Conservation (phyloP, 2,113 vertebrate species). For the Lepisosteus osseus region DNA sequence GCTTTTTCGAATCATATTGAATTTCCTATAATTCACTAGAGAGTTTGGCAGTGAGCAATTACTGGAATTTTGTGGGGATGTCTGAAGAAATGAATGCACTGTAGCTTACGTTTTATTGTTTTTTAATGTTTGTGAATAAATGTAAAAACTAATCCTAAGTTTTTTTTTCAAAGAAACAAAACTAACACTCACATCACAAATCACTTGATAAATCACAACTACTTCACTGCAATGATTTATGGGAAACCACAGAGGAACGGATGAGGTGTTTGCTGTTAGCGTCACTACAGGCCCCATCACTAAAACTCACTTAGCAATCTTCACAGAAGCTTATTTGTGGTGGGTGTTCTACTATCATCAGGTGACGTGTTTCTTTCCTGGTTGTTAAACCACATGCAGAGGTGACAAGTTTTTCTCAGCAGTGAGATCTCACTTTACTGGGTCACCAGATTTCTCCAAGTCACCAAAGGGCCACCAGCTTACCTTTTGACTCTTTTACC, state of each 20-base stretch:
- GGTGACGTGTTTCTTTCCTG: constrained; percentile 33
- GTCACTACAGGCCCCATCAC: neutral
- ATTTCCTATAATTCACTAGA: too few species aligned
- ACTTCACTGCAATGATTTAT: neutral
- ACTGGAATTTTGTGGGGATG: too few species aligned
- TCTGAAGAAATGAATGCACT: too few species aligned
- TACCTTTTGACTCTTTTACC: constrained; percentile 65
- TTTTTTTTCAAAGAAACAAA: too few species aligned
- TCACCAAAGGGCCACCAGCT: constrained; percentile 53
- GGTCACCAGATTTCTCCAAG: constrained; percentile 65
- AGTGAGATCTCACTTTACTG: constrained; percentile 61
- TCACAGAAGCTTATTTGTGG: neutral
- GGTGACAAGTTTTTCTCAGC: constrained; percentile 21
- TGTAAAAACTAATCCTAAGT: too few species aligned
- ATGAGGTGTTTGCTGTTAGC: neutral
- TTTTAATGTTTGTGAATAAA: too few species aligned
- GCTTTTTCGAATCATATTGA: too few species aligned
- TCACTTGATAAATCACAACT: too few species aligned
- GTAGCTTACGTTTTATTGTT: too few species aligned
- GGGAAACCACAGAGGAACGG: neutral
- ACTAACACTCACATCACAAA: too few species aligned
- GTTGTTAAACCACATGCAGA: constrained; percentile 6
- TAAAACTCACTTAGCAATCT: neutral
- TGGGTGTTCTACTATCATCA: constrained; percentile 13
- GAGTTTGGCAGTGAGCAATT: too few species aligned